Evolutionary conservation across 2,797 vertebrate genomes (phyloP).

Genomic region (Xenentodon cancila): DNA sequence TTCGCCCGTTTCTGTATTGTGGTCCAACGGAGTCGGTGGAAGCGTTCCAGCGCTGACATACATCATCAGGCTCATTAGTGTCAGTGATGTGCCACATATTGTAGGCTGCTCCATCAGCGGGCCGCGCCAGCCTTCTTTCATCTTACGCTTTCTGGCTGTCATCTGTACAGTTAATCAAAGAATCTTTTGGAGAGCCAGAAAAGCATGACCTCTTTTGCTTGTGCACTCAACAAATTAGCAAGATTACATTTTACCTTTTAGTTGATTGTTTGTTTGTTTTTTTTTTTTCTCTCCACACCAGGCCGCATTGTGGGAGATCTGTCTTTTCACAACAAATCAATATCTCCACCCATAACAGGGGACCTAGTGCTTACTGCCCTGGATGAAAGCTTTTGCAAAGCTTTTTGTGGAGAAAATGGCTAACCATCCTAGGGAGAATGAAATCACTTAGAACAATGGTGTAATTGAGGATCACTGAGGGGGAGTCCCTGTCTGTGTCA

Average conservation of each 20-base stretch:
- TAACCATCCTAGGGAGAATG: conserved; percentile 70
- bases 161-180: conserved; percentile 45
- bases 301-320: conserved; percentile 17
- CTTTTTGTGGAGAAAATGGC: conserved; percentile 74
- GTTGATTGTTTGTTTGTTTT: conserved; percentile 6
- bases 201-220: conserved; percentile 10
- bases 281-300: conserved; percentile 49
- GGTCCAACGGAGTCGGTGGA: conserved; percentile 45
- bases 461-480: conserved; percentile 75
- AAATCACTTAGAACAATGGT: conserved; percentile 78
- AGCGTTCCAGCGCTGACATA: conserved; percentile 67
- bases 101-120: conserved; percentile 59
- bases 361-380: conserved; percentile 72
- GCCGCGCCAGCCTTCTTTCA: conserved; percentile 44
- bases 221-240: neutral
- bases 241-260: conserved; percentile 10
- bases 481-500: conserved; percentile 60
- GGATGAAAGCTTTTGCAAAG: conserved; percentile 80
- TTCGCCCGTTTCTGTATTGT: conserved; percentile 42
- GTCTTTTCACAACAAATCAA: conserved; percentile 84
- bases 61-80: conserved; percentile 79
- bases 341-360: conserved; percentile 75
- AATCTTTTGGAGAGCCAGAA: conserved; percentile 24
- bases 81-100: conserved; percentile 72
- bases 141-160: conserved; percentile 47